Base-by-base conservation (phyloP, 2,888 invertebrate species). In the Xylota sylvarum region DNA sequence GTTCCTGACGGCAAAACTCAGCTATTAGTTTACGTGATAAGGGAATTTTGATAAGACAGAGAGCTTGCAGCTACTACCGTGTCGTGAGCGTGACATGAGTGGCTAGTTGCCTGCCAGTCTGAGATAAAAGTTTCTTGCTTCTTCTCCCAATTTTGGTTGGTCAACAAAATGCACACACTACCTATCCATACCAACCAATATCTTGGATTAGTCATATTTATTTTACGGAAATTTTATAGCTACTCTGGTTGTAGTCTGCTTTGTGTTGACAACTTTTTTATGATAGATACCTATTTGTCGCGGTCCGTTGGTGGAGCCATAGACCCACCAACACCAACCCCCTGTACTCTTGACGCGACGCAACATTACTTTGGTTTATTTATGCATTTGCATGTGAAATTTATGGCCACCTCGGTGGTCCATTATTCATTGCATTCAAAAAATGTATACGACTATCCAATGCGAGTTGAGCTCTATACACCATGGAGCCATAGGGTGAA, bases 201-300 rank as follows among this genome's bases (percentile, higher is more conserved):
- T 12, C 58, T 27, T 30, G 37, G 55, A 73, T 86, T 86, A 82
- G 77, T 82, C 77, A 82, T 77, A 76, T 65, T 76, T 52, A 60
- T 72, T 77, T 65, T 48, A 58, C 81, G 50, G 81, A 77, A 12
- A 74, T 70, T 76, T 58, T 81, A 65, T 73, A 40, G 48, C 55
- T 72, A 55, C 56, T 46, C 58, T 30, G 43, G 46, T 67, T 85
- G 37, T 60, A 72, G 72, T 67, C 76, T 74, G 74, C 43, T 85
- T 80, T 78, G 78, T 78, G 82, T 73, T 86, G 86, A 86, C 86
- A 86, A 82, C 72, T 77, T 62, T 84, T 86, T 80, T 86, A 81
- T 86, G 85, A 86, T 67, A 77, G 76, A 84, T 72, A 73, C 60
- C 69, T 73, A 82, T 86, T 86, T 86, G 86, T 86, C 82, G 72